phyloP scores from a whole-genome alignment of 2,888 invertebrate species.

The Tinea trinotella region DNA sequence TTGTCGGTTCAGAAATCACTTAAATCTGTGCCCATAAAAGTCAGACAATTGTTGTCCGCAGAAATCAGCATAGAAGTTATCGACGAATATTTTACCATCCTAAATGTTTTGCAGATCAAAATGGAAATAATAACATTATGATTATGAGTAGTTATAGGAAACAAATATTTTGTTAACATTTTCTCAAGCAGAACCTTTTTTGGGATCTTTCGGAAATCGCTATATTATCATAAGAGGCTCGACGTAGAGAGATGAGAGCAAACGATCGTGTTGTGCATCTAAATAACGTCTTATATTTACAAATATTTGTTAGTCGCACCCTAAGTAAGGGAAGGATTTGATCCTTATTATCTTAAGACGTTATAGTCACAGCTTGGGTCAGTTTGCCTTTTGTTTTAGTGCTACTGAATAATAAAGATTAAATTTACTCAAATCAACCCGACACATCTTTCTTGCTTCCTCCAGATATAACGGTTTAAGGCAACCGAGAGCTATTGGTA shows the following conservation, averaged over 20 bases:
- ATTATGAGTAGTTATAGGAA: neutral
- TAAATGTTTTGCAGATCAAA: neutral
- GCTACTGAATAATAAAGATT: neutral
- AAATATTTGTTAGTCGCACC: conserved; percentile 65
- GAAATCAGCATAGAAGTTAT: neutral
- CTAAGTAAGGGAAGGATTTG: conserved; percentile 53
- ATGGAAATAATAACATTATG: neutral
- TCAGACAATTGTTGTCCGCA: neutral
- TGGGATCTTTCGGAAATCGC: conserved; percentile 2
- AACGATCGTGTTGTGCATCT: conserved; percentile 65
- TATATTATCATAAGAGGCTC: conserved; percentile 58
- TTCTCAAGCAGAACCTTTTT: neutral
- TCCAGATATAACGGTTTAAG: too few species aligned
- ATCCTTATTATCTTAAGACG: conserved; percentile 59
- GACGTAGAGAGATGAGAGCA: conserved; percentile 40
- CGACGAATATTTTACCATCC: neutral
- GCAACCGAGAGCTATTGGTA: too few species aligned
- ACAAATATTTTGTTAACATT: conserved; percentile 9
- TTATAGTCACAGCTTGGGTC: conserved; percentile 43
- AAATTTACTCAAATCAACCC: too few species aligned
- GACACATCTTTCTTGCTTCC: too few species aligned
- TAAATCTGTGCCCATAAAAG: neutral
- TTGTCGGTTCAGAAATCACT: neutral
- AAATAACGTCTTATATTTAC: conserved; percentile 69
- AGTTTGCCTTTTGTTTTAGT: conserved; percentile 10